Base-by-base conservation (phyloP, 1,140 invertebrate species). In the Maconellicoccus hirsutus region DNA sequence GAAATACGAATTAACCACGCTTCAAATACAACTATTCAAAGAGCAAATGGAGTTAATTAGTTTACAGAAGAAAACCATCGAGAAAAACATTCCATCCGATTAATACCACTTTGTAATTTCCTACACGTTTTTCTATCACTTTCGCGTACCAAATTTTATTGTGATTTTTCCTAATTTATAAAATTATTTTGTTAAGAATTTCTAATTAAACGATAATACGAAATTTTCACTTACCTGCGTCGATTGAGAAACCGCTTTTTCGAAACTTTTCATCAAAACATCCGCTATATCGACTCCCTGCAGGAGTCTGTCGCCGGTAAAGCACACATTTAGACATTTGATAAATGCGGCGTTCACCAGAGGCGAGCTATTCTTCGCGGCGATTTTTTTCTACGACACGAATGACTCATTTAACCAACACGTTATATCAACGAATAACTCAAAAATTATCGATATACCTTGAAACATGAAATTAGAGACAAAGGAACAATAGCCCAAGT, bases 321-420 rank as follows among this genome's bases (percentile, higher is more conserved):
- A 86, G 71, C 84, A 85, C 69, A 79, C 78, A 69, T 85, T 79
- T 79, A 93, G 82, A 79, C 89, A 89, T 75, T 86, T 83, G 66
- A 91, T 82, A 79, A 94, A 95, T 38, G 88, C 85, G 72, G 86
- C 87, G 73, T 91, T 84, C 0, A 96, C 89, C 63, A 82, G 76
- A 29, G 89, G 84, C 29, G 89, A 92, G 14, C 89, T 87, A 69
- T 86, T 89, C 79, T 96, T 96, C 2, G 88, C 81, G 0, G 79
- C 81, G 70, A 91, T 79, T n/a, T 89, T 90, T 81, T 89, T 91
- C 85, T 89, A 79, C 23, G 79, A 79, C 63, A 22, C 75, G 38
- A 75, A 73, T 69, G 52, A 59, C 71, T 69, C n/a, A 33, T 66
- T 42, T 72, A 52, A n/a, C n/a, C n/a, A n/a, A n/a, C n/a, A n/a